Percentiles rank a stretch among this genome's conserved stretches.
Evolutionary conservation across 2,888 invertebrate species (phyloP).

Genomic region (Torymus tubicola): DNA sequence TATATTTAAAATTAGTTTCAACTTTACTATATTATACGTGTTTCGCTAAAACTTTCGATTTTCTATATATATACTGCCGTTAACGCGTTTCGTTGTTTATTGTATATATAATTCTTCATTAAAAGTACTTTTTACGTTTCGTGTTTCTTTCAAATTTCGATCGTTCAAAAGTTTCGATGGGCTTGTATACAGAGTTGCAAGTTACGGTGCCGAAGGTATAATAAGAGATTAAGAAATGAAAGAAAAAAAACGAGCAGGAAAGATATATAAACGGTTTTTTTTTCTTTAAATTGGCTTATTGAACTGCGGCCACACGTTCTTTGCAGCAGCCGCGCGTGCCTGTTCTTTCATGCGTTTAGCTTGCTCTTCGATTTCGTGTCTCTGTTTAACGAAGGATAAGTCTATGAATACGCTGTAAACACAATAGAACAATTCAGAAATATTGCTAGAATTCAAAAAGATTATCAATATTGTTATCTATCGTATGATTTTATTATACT

Average conservation of each 20-base stretch:
- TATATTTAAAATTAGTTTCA: too few species aligned
- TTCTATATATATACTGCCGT: conserved; percentile 22
- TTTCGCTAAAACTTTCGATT: neutral
- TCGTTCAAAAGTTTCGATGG: conserved; percentile 24
- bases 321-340: conserved; percentile 72
- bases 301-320: conserved; percentile 76
- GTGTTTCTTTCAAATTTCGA: conserved; percentile 13
- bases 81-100: conserved; percentile 14
- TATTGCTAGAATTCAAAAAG: too few species aligned
- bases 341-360: conserved; percentile 78
- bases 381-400: conserved; percentile 88
- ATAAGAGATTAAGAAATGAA: conserved; percentile 26
- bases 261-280: neutral
- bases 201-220: neutral
- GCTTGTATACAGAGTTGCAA: neutral
- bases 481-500: neutral
- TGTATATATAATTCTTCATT: neutral
- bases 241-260: conserved; percentile 14
- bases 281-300: conserved; percentile 69
- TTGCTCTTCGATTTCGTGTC: conserved; percentile 81
- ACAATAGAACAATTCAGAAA: conserved; percentile 59
- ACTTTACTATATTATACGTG: neutral
- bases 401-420: conserved; percentile 86
- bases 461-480: too few species aligned
- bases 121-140: conserved; percentile 28